Evolutionary conservation across 2,113 vertebrate species (phyloP).

Genomic region (Ascaphus truei): DNA sequence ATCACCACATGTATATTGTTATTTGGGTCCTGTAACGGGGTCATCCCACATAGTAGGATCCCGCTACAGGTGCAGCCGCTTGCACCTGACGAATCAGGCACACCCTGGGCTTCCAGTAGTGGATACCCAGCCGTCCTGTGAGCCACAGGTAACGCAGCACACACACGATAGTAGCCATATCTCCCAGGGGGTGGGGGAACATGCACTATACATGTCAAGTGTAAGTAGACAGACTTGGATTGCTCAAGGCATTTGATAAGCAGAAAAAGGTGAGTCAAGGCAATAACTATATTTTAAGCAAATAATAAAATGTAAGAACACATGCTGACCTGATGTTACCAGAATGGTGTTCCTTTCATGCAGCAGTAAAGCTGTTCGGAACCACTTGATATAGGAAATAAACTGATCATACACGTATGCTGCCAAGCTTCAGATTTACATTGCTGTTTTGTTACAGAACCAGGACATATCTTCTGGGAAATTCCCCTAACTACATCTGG

Average conservation of each 20-base stretch:
- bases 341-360: conserved; percentile 13
- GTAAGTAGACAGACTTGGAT: not conserved
- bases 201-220: too few relatives aligned
- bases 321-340: conserved; percentile 24
- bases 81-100: too few relatives aligned
- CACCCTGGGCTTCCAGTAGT: too few relatives aligned
- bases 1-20: too few relatives aligned
- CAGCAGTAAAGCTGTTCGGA: conserved; percentile 9
- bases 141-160: too few relatives aligned
- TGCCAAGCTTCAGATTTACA: conserved; percentile 13
- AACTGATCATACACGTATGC: conserved; percentile 11
- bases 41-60: too few relatives aligned
- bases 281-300: conserved; percentile 7
- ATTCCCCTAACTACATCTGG: too few relatives aligned
- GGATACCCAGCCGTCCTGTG: too few relatives aligned
- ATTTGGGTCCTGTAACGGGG: too few relatives aligned
- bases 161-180: too few relatives aligned
- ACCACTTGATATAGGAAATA: conserved; percentile 19
- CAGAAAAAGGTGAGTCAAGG: conserved; percentile 8
- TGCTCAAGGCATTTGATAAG: not conserved
- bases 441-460: conserved; percentile 6
- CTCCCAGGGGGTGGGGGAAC: too few relatives aligned
- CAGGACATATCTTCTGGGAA: not conserved
- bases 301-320: conserved; percentile 19
- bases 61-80: too few relatives aligned